A percentile compares a stretch with the other conserved stretches of the same genome.
These are phyloP conservation scores for Contarinia nasturtii DNA, from an alignment of 1,140 invertebrate genomes.

Conservation along the genomic window DNA sequence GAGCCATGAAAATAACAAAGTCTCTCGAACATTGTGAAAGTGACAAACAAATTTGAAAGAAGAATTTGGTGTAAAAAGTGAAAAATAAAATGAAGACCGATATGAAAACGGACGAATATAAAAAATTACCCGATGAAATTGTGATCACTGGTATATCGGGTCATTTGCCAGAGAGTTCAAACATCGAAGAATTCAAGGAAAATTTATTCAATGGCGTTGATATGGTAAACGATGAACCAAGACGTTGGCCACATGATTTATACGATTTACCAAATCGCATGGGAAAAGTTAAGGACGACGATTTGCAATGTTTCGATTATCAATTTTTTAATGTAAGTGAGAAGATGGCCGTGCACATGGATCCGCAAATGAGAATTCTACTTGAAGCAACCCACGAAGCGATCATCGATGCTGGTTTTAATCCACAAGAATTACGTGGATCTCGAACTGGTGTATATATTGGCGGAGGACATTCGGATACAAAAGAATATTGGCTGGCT, in stretches of 20 bases:
- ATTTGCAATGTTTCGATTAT: slow-evolving; percentile 72
- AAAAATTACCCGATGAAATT: slow-evolving; percentile 43
- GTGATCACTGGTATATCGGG: slow-evolving; percentile 81
- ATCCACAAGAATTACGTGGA: slow-evolving; percentile 57
- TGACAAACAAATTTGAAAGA: too few relatives aligned
- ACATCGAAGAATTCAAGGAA: slow-evolving; percentile 74
- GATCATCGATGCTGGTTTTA: slow-evolving; percentile 80
- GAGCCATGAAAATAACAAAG: too few relatives aligned
- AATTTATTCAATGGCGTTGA: slow-evolving; percentile 71
- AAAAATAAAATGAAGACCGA: too few relatives aligned
- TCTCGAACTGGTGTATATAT: slow-evolving; percentile 80
- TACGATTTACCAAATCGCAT: slow-evolving; percentile 65
- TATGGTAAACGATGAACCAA: slow-evolving; percentile 70
- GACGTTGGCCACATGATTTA: slow-evolving; percentile 56
- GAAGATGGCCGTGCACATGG: slow-evolving; percentile 89
- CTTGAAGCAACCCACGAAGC: slow-evolving; percentile 89
- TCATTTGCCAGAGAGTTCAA: slow-evolving; percentile 70
- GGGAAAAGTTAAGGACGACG: slow-evolving; percentile 83
- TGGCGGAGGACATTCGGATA: slow-evolving; percentile 70
- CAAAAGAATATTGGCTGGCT: slow-evolving; percentile 58
- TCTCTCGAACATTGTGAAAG: too few relatives aligned
- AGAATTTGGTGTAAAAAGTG: too few relatives aligned
- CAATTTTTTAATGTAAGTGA: slow-evolving; percentile 86
- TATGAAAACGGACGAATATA: slow-evolving; percentile 15
- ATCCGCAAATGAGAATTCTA: slow-evolving; percentile 79